phyloP scores from a whole-genome alignment of 2,888 invertebrate species.

The Taenaris catops region DNA sequence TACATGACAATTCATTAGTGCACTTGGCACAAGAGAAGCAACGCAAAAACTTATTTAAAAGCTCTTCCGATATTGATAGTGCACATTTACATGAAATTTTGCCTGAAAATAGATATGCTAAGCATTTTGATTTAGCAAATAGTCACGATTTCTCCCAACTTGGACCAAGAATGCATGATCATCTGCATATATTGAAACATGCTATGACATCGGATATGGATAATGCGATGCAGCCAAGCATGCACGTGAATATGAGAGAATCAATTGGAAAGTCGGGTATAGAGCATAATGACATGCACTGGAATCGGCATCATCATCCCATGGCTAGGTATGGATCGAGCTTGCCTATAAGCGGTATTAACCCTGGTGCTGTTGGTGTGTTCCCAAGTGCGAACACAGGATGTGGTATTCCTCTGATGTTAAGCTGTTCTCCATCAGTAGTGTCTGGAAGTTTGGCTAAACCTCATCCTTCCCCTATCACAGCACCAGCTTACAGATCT shows the following conservation, averaged over 20 bases:
- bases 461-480: constrained; percentile 35
- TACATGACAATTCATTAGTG: constrained; percentile 9
- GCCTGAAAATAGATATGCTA: constrained; percentile 4
- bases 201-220: constrained; percentile 40
- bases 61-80: constrained; percentile 10
- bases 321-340: constrained; percentile 40
- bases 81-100: constrained; percentile 8
- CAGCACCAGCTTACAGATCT: constrained; percentile 45
- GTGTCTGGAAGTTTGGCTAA: constrained; percentile 56
- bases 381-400: constrained; percentile 60
- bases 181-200: constrained; percentile 28
- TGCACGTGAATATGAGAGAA: constrained; percentile 40
- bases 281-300: constrained; percentile 36
- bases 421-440: constrained; percentile 66
- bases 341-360: constrained; percentile 23
- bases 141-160: constrained; percentile 9
- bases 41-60: constrained; percentile 4
- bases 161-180: constrained; percentile 16
- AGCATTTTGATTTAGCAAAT: constrained; percentile 11
- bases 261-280: constrained; percentile 31
- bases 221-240: constrained; percentile 33
- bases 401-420: constrained; percentile 59
- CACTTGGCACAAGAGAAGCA: constrained; percentile 15
- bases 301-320: constrained; percentile 41
- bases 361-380: constrained; percentile 45